These are phyloP conservation scores for Xylota sylvarum DNA, from an alignment of 2,888 invertebrate genomes.

Conservation along the genomic window DNA sequence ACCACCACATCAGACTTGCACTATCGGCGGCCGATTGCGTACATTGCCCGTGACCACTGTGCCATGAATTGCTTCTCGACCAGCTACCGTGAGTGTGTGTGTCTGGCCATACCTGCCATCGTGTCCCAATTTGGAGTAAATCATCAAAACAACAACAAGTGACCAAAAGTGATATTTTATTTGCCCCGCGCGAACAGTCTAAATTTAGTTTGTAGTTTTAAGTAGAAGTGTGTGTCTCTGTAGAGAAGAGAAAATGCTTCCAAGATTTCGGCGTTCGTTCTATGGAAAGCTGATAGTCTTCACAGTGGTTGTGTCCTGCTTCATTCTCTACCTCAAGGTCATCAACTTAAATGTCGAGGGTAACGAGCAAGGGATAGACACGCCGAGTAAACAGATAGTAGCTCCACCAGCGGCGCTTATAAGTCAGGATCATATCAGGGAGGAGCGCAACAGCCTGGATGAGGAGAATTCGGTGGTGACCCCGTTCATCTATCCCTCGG, in stretches of 20 bases:
- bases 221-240: slow-evolving; percentile 50
- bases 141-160: slow-evolving; percentile 61
- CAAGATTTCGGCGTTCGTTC: slow-evolving; percentile 83
- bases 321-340: slow-evolving; percentile 83
- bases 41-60: slow-evolving; percentile 57
- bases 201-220: slow-evolving; percentile 41
- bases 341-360: slow-evolving; percentile 70
- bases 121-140: slow-evolving; percentile 57
- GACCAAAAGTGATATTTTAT: slow-evolving; percentile 62
- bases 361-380: slow-evolving; percentile 12
- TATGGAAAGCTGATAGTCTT: slow-evolving; percentile 84
- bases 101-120: slow-evolving; percentile 42
- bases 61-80: slow-evolving; percentile 66
- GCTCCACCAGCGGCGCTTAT: slow-evolving; percentile 51
- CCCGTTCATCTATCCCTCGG: slow-evolving; percentile 78
- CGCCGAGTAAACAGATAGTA: slow-evolving; percentile 46
- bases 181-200: slow-evolving; percentile 43
- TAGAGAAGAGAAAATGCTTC: slow-evolving; percentile 80
- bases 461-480: slow-evolving; percentile 49
- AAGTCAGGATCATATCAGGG: slow-evolving; percentile 76
- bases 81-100: slow-evolving; percentile 54
- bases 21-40: slow-evolving; percentile 37
- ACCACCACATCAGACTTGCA: slow-evolving; percentile 44
- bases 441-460: slow-evolving; percentile 68
- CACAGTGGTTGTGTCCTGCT: slow-evolving; percentile 81